Base-by-base conservation (phyloP, 1,140 invertebrate species). In the Bombus pyrosoma region DNA sequence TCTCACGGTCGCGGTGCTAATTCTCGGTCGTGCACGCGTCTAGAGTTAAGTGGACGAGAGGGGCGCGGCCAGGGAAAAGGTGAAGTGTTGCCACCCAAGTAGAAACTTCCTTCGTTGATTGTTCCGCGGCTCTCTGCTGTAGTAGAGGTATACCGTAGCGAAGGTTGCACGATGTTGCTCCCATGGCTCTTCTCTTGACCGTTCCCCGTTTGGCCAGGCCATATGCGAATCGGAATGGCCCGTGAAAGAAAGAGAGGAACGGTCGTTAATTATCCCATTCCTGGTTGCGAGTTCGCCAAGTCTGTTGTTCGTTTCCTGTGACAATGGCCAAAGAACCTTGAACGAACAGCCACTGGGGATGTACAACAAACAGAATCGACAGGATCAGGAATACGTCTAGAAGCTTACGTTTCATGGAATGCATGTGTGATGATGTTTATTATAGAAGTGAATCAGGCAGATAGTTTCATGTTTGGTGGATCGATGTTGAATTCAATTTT, bases 61-160 rank as follows among this genome's bases (percentile, higher is more conserved):
- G 57, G 64, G 80, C 34, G 69, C 37, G 75, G 74, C 22, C 32
- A 68, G 71, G 53, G 68, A 83, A 75, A 81, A 78, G 78, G 77
- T 73, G 87, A 85, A 85, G 84, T 83, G 75, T 85, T 86, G 89
- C 93, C 91, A 93, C 93, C 93, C 92, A 93, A 89, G 93, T 93
- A 86, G 93, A 90, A 80, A 86, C 87, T 91, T 92, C 92, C 91
- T 89, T 88, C 84, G 89, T 83, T 91, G 92, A 93, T 93, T 93
- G 92, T 92, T 92, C 59, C 37, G 6, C 15, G 28, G 59, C 34
- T 18, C 57, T 28, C n/a, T 43, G n/a, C 18, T 32, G 15, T 32
- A 9, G 47, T 15, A 32, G 37, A 59, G 74, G 57, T 77, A 62
- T 59, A 62, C 37, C n/a, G 25, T 76, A 28, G 62, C 1, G 28